Evolutionary conservation across 2,888 invertebrate genomes (phyloP).

Genomic region (Leucophenga montana): DNA sequence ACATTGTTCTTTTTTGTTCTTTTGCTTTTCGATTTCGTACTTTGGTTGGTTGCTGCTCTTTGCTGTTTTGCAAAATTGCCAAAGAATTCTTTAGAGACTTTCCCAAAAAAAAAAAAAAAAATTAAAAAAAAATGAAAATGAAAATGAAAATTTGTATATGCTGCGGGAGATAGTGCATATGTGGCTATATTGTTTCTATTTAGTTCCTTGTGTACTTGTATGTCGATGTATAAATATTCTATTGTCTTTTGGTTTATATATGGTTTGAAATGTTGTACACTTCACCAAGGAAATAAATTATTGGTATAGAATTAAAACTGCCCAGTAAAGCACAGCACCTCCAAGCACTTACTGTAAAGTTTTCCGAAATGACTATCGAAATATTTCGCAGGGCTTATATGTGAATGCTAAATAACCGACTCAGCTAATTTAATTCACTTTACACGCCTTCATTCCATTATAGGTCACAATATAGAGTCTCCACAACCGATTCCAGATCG

Average conservation of each 20-base stretch:
- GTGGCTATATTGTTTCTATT: neutral
- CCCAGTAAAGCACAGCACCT: too few relatives aligned
- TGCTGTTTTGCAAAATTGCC: neutral
- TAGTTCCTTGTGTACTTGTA: neutral
- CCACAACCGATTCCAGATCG: too few relatives aligned
- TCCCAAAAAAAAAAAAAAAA: neutral
- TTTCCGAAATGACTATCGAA: too few relatives aligned
- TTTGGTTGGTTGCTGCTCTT: neutral
- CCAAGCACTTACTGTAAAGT: too few relatives aligned
- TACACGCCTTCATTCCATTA: too few relatives aligned
- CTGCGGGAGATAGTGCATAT: neutral
- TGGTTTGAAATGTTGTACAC: neutral
- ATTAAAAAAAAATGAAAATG: neutral
- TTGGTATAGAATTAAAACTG: too few relatives aligned
- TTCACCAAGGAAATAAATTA: too few relatives aligned
- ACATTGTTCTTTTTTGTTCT: neutral
- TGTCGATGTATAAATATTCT: neutral
- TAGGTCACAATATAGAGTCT: too few relatives aligned
- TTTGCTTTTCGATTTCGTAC: neutral
- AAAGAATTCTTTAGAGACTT: constrained; percentile 25
- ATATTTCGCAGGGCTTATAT: too few relatives aligned
- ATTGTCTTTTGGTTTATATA: neutral
- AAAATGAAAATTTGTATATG: constrained; percentile 25
- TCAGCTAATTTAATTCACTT: too few relatives aligned
- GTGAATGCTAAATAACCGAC: too few relatives aligned